Base-by-base conservation (phyloP, 2,113 vertebrate genomes). In the Paratilapia polleni region DNA sequence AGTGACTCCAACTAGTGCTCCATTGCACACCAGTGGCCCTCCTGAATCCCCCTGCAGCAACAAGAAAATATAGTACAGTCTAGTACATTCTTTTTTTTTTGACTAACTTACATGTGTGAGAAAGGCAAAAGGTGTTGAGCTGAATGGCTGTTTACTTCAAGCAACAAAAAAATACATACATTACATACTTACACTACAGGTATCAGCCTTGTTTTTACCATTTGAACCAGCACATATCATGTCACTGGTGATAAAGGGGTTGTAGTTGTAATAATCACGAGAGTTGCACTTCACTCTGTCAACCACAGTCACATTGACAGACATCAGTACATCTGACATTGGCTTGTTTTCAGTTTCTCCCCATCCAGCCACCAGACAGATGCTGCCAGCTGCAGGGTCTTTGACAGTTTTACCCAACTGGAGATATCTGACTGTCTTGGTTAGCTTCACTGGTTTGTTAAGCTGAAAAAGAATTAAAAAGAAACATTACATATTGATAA, bases 41-140 rank as follows among this genome's bases (percentile, higher is more conserved):
- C 95, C 95, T 1, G 95, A 96, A 77, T 95, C 95, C 4, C 94
- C 94, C 95, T 96, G 2, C 5, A 58, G 56, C 47, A 31, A 78
- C 4, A 66, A 79, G 1, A 68, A 60, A 68, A n/a, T n/a, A n/a
- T n/a, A n/a, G n/a, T n/a, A n/a, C n/a, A n/a, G n/a, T 6, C 47
- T 26, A 52, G 4, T 3, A 66, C 2, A 9, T 22, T 31, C 10
- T 47, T 15, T 60, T n/a, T 3, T 52, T 31, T n/a, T n/a, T n/a
- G n/a, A n/a, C 60, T 62, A 28, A 62, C 17, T 62, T 62, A 34
- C 60, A 34, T 28, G 28, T 62, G 60, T 62, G 15, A 34, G 34
- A 62, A 61, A 1, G 0, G 17, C 17, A 34, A 20, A 61, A 34
- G 60, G 8, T 10, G 17, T 4, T 62, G 60, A 34, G 26, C 0